Conservation (phyloP, 1,140 invertebrate species). For the Megalopta genalis region DNA sequence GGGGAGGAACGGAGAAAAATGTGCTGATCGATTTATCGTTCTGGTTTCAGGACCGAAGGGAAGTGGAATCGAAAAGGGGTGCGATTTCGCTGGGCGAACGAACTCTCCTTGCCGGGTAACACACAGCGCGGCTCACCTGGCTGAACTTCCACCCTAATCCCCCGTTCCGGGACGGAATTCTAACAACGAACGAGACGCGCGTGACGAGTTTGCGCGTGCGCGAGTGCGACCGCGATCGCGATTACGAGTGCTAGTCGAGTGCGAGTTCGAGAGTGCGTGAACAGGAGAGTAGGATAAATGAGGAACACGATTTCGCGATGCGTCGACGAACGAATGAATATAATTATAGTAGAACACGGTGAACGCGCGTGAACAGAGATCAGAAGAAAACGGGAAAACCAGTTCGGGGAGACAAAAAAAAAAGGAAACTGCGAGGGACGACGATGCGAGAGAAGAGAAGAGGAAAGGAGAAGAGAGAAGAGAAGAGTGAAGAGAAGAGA, state of each 20-base stretch:
- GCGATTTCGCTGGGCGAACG: slow-evolving; percentile 50
- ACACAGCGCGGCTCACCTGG: background rate
- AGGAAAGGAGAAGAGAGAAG: too few species aligned
- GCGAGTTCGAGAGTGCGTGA: slow-evolving; percentile 20
- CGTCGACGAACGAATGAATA: background rate
- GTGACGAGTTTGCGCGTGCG: slow-evolving; percentile 47
- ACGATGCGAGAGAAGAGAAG: too few species aligned
- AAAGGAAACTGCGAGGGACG: too few species aligned
- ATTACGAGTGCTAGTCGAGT: too few species aligned
- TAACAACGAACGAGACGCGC: slow-evolving; percentile 62
- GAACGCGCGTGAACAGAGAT: too few species aligned
- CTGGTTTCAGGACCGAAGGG: slow-evolving; percentile 38
- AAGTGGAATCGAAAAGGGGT: slow-evolving; percentile 63
- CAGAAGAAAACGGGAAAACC: too few species aligned
- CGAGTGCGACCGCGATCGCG: background rate
- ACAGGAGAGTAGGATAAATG: background rate
- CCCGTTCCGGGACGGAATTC: slow-evolving; percentile 33
- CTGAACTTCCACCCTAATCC: slow-evolving; percentile 41
- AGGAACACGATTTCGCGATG: background rate
- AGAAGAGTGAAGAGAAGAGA: too few species aligned
- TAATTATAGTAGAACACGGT: background rate
- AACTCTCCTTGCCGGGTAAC: slow-evolving; percentile 24
- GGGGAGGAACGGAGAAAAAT: too few species aligned
- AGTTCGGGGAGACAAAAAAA: too few species aligned
- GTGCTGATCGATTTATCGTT: slow-evolving; percentile 11